Evolutionary conservation across 2,797 vertebrate species (phyloP), one percentile per base, ranked within the genome.

Genomic region (Decapterus maruadsi): DNA sequence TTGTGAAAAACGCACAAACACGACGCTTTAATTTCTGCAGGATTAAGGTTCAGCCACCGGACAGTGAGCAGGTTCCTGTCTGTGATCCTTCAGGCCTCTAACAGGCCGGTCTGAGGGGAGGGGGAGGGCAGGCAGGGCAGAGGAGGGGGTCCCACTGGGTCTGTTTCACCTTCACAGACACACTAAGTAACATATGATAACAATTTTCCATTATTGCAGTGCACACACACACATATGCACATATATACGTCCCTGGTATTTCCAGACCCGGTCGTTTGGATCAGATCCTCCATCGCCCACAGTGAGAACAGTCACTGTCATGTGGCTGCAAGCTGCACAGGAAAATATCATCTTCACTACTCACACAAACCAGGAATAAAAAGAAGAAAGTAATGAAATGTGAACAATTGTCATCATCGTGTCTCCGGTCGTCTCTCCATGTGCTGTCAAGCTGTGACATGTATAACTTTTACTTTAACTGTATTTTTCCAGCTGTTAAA

Each of bases 171-270:
- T 89, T 88, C 77, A 56, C 59, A 66, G 31, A 81, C 77, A 73
- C 76, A 81, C 78, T 70, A 46, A 74, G 75, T 64, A 71, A 88
- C 92, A 94, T 74, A 57, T 86, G 92, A 92, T 75, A 89, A 82
- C 77, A 88, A 89, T 92, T 89, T 91, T 76, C 77, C 53, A 22
- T 78, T 80, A 91, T 90, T 87, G 60, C 56, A 79, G 6, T 19
- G 16, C 45, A 16, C 4, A 6, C 1, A 4, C 43, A 68, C 34
- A 72, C 38, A 36, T 58, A 65, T 26, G 26, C 62, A 36, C 10
- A 65, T 26, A 67, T 56, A 58, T 34, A 75, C n/a, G 55, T 81
- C 73, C 31, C 50, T 12, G 53, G 48, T 72, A 58, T 90, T 81
- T 75, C 64, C 63, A 68, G 50, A 55, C 65, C 40, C 36, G 56